Evolutionary conservation across 2,888 invertebrate species (phyloP).

Genomic region (Agrypnus murinus): DNA sequence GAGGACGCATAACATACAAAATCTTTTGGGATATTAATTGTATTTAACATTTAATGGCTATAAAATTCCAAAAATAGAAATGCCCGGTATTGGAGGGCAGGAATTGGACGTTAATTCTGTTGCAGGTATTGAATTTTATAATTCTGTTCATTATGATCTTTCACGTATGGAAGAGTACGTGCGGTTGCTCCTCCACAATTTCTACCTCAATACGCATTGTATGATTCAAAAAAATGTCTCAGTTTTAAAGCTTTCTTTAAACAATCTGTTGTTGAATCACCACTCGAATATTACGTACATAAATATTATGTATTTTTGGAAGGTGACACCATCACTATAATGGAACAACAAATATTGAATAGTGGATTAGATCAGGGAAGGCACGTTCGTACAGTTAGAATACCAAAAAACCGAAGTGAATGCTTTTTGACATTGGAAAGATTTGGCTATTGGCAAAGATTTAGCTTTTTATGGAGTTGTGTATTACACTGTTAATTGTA

Average conservation of each 20-base stretch:
- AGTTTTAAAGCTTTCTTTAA: slow-evolving; percentile 89
- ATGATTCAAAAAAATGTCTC: slow-evolving; percentile 84
- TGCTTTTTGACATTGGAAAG: slow-evolving; percentile 89
- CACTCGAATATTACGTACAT: slow-evolving; percentile 83
- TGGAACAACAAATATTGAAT: slow-evolving; percentile 85
- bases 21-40: no score
- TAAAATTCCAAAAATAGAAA: slow-evolving; percentile 74
- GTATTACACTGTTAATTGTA: slow-evolving; percentile 87
- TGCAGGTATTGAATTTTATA: slow-evolving; percentile 73
- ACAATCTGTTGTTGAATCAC: slow-evolving; percentile 85
- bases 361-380: slow-evolving; percentile 86
- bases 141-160: slow-evolving; percentile 78
- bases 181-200: slow-evolving; percentile 76
- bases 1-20: no score
- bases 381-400: slow-evolving; percentile 82
- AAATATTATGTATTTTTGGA: slow-evolving; percentile 90
- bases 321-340: slow-evolving; percentile 87
- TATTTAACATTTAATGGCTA: no score
- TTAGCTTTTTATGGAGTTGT: slow-evolving; percentile 86
- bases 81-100: slow-evolving; percentile 76
- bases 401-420: slow-evolving; percentile 82
- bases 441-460: slow-evolving; percentile 86
- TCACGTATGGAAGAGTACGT: slow-evolving; percentile 80
- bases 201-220: slow-evolving; percentile 81
- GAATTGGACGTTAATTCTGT: slow-evolving; percentile 78